These are phyloP conservation scores for Helicoverpa assulta DNA, from an alignment of 2,888 invertebrate species.

Conservation along the genomic window DNA sequence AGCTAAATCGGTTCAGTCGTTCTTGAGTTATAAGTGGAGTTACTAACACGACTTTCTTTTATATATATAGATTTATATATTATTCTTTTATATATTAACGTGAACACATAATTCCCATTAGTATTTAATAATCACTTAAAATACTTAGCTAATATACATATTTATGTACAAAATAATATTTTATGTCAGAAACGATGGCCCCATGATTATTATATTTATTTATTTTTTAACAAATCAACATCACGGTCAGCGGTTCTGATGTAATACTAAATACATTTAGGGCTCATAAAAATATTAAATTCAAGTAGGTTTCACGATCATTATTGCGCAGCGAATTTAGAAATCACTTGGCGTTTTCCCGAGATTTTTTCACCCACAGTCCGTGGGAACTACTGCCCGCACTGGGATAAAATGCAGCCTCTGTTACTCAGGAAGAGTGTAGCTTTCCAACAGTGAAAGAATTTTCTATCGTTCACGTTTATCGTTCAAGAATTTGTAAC, in stretches of 20 bases:
- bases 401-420: too few species aligned
- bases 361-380: too few species aligned
- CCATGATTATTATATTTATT: slow-evolving; percentile 33
- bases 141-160: slow-evolving; percentile 13
- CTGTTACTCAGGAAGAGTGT: too few species aligned
- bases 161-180: slow-evolving; percentile 39
- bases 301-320: slow-evolving; percentile 16
- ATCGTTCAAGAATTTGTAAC: slow-evolving; percentile 23
- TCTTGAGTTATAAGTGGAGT: too few species aligned
- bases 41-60: too few species aligned
- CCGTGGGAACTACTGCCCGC: too few species aligned
- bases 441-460: too few species aligned
- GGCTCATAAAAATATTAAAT: slow-evolving; percentile 36
- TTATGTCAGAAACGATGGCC: slow-evolving; percentile 40
- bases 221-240: slow-evolving; percentile 33
- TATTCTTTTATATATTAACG: too few species aligned
- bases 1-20: too few species aligned
- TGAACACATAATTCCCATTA: slow-evolving; percentile 28
- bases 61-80: too few species aligned
- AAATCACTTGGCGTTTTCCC: neutral
- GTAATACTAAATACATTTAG: slow-evolving; percentile 46
- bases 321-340: slow-evolving; percentile 7
- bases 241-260: slow-evolving; percentile 53
- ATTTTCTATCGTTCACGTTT: too few species aligned
- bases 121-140: slow-evolving; percentile 24